phyloP scores from a whole-genome alignment of 2,113 vertebrate genomes.

The Forbesichthys papilliferus region DNA sequence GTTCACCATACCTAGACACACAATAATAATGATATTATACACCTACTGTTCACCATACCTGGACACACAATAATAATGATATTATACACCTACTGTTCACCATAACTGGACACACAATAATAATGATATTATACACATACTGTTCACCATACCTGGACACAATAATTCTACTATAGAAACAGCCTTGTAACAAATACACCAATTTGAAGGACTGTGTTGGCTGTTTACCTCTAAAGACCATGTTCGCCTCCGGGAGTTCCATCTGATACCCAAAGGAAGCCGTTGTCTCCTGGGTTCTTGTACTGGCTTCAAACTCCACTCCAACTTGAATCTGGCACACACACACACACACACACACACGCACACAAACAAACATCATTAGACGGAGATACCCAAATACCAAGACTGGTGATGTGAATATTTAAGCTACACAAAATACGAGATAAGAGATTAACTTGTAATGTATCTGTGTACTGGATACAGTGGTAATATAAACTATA shows the following conservation, averaged over 20 bases:
- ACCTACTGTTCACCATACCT: conserved; percentile 94
- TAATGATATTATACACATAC: too few relatives aligned
- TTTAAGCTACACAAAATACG: neutral
- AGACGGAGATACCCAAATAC: too few relatives aligned
- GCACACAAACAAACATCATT: neutral
- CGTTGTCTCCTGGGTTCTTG: conserved; percentile 90
- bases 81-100: neutral
- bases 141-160: neutral
- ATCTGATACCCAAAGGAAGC: conserved; percentile 96
- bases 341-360: neutral
- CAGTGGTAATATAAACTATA: too few relatives aligned
- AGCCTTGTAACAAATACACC: neutral
- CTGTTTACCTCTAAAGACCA: conserved; percentile 87
- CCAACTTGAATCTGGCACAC: conserved; percentile 87
- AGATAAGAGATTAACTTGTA: neutral
- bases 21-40: conserved; percentile 76
- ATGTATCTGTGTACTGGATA: neutral
- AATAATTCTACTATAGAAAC: neutral
- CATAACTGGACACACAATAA: neutral
- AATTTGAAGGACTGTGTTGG: neutral
- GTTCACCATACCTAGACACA: too few relatives aligned
- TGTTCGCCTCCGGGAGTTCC: conserved; percentile 88
- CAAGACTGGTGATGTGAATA: neutral
- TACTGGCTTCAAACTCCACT: conserved; percentile 96
- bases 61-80: conserved; percentile 6